These are phyloP conservation scores for Zaprionus kolodkinae DNA, from an alignment of 1,140 invertebrate species.

Conservation along the genomic window DNA sequence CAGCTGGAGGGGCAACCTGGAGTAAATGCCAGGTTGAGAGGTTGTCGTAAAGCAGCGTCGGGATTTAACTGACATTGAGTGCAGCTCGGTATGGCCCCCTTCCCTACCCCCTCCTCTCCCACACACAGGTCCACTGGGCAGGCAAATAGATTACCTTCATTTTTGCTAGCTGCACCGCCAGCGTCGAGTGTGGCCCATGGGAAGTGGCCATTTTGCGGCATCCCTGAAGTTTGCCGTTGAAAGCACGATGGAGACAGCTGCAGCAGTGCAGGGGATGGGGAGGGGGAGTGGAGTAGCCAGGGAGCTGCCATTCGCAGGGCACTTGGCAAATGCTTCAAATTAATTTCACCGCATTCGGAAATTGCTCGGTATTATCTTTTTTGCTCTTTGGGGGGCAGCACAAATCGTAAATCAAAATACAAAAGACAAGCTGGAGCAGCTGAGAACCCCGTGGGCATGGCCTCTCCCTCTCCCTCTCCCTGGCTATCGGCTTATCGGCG, in stretches of 20 bases:
- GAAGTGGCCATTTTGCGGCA: slow-evolving; percentile 78
- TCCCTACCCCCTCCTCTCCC: too few species aligned
- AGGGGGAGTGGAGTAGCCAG: background rate
- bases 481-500: slow-evolving; percentile 63
- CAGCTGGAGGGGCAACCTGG: background rate
- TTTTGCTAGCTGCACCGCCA: slow-evolving; percentile 30
- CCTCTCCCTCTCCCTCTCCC: background rate
- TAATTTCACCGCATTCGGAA: slow-evolving; percentile 76
- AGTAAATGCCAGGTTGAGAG: slow-evolving; percentile 26
- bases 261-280: slow-evolving; percentile 5
- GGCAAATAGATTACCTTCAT: slow-evolving; percentile 72
- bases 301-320: background rate
- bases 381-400: slow-evolving; percentile 49
- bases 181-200: slow-evolving; percentile 57
- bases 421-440: slow-evolving; percentile 25
- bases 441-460: background rate
- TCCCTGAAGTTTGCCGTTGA: slow-evolving; percentile 67
- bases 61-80: slow-evolving; percentile 81
- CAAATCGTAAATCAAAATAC: slow-evolving; percentile 71
- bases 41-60: slow-evolving; percentile 72
- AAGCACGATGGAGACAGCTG: slow-evolving; percentile 49
- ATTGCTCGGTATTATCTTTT: slow-evolving; percentile 56
- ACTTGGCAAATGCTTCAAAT: slow-evolving; percentile 71
- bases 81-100: slow-evolving; percentile 27
- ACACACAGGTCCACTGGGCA: slow-evolving; percentile 26